Base-by-base conservation (phyloP, 2,888 invertebrate genomes). In the Alentia gelatinosa region DNA sequence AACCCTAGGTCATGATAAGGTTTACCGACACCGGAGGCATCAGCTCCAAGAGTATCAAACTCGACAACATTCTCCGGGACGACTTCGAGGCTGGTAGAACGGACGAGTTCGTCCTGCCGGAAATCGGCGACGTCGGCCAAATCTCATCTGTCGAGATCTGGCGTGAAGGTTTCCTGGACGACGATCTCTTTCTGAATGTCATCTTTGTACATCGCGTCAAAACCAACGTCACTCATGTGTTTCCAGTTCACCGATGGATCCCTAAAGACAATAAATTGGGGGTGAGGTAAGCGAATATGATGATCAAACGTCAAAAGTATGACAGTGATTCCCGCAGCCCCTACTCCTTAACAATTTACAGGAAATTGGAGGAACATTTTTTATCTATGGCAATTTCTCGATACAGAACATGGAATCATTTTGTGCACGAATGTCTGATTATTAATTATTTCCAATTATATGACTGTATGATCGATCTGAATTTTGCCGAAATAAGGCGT, bases 51-150 rank as follows among this genome's bases (percentile, higher is more conserved):
- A 35, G n/a, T 5, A 63, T 89, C n/a, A 89, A 89, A 12, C 56
- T 89, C 19, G 89, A 89, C 63, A 89, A 89, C 63, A 50, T 89
- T 37, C 40, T 89, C 33, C 15, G 56, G 35, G 89, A 89, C 33
- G 89, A 89, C 89, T 89, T 89, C 35, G 89, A 89, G 35, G 33
- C 26, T 9, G 89, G 50, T 3, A 7, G n/a, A 35, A 89, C 30
- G 7, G 89, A 89, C 33, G 63, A 56, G 3, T 89, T 89, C 26
- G 68, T 68, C 1, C 30, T 68, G 68, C 26, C 68, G 26, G 33
- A 68, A 0, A 15, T 30, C 15, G 68, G 68, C 1, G 68, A 68
- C n/a, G 33, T 68, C n/a, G 15, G 33, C 12, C 30, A 68, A 26
- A 68, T 68, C 33, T 26, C 68, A 3, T 68, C n/a, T 68, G 30